These are phyloP conservation scores for Allobates femoralis DNA, from an alignment of 2,797 vertebrate genomes.

Conservation along the genomic window DNA sequence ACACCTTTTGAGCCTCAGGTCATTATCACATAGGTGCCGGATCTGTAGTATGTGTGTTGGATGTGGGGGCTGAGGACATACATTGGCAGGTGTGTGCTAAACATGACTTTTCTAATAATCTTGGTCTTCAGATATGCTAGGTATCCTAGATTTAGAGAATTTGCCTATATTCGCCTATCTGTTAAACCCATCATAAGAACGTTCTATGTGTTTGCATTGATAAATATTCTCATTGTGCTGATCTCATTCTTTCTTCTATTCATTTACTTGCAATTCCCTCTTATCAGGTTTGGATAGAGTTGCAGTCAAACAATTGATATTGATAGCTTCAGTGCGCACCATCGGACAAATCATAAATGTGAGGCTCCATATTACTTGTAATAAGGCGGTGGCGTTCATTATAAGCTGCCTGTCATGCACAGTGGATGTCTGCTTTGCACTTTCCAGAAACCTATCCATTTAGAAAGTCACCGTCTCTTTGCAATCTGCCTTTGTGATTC, in stretches of 20 bases:
- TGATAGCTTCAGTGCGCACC: conserved; percentile 1
- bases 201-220: neutral
- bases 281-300: conserved; percentile 5
- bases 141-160: no score
- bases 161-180: neutral
- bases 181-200: neutral
- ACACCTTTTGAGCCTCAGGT: no score
- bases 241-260: neutral
- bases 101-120: no score
- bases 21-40: no score
- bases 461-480: conserved; percentile 46
- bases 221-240: neutral
- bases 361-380: neutral
- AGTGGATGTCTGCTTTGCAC: conserved; percentile 28
- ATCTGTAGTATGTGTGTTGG: no score
- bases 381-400: neutral
- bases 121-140: no score
- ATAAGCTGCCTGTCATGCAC: conserved; percentile 27
- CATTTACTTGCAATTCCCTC: conserved; percentile 19
- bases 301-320: conserved; percentile 25
- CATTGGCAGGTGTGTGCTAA: no score
- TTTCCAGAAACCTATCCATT: conserved; percentile 39
- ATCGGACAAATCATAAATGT: conserved; percentile 44
- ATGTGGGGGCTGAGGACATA: no score
- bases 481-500: conserved; percentile 55